Evolutionary conservation across 2,888 invertebrate species (phyloP).

Genomic region (Xanthostigma xanthostigma): DNA sequence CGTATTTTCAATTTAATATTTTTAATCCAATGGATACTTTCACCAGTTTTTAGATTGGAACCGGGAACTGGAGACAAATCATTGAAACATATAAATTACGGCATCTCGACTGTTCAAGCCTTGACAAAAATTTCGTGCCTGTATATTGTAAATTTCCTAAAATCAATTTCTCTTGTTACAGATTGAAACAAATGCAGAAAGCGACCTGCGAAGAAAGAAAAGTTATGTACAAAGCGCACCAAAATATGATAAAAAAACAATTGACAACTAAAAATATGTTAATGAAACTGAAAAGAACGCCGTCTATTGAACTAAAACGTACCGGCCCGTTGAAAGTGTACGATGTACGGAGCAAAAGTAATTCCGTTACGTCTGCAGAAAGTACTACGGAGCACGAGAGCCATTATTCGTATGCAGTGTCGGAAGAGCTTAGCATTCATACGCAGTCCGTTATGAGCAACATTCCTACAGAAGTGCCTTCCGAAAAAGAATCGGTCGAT

Average conservation of each 20-base stretch:
- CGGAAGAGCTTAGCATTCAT: constrained; percentile 1
- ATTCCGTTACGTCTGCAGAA: constrained; percentile 20
- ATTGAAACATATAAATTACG: too few species aligned
- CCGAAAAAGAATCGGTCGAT: constrained; percentile 1
- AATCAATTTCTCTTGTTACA: constrained; percentile 14
- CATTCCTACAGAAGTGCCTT: not conserved
- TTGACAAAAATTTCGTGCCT: too few species aligned
- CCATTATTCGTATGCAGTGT: not conserved
- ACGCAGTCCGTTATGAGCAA: not conserved
- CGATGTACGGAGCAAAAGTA: constrained; percentile 29
- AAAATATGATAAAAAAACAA: constrained; percentile 36
- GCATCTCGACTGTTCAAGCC: too few species aligned
- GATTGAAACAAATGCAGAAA: constrained; percentile 37
- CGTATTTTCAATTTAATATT: too few species aligned
- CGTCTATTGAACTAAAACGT: constrained; percentile 26
- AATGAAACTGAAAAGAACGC: constrained; percentile 31
- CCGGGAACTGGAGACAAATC: too few species aligned
- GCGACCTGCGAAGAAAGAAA: constrained; percentile 37
- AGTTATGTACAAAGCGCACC: constrained; percentile 33
- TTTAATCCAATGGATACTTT: too few species aligned
- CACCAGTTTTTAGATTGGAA: too few species aligned
- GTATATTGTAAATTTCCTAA: too few species aligned
- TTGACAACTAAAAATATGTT: constrained; percentile 32
- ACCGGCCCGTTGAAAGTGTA: constrained; percentile 37
- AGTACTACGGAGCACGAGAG: not conserved